Conservation (phyloP, 1,140 invertebrate species). For the Zaprionus kolodkinae region DNA sequence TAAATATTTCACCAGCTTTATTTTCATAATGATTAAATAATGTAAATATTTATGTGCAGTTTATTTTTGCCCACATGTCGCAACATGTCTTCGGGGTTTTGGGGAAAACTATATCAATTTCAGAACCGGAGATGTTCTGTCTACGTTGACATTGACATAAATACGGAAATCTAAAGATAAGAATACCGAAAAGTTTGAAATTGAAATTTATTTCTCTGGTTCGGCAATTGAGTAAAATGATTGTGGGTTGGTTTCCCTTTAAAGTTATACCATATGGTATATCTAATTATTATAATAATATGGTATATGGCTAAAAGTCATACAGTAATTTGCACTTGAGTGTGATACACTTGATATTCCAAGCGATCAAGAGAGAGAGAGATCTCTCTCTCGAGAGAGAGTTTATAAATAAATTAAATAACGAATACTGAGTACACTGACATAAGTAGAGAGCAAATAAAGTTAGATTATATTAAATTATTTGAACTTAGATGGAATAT, state of each 20-base stretch:
- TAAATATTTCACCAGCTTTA: conserved; percentile 55
- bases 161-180: conserved; percentile 16
- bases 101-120: neutral
- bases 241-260: neutral
- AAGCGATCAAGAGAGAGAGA: too few relatives aligned
- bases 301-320: neutral
- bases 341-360: neutral
- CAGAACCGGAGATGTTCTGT: conserved; percentile 6
- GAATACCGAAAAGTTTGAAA: neutral
- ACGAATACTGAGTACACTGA: neutral
- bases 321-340: conserved; percentile 6
- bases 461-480: too few relatives aligned
- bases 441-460: neutral
- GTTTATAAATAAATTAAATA: too few relatives aligned
- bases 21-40: conserved; percentile 34
- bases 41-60: conserved; percentile 54
- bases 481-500: neutral
- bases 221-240: neutral
- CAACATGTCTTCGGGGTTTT: conserved; percentile 13
- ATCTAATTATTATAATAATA: neutral
- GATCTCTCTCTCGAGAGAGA: too few relatives aligned
- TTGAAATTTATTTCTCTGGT: neutral
- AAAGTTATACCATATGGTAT: too few relatives aligned
- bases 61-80: conserved; percentile 35
- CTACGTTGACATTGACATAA: conserved; percentile 23